Evolutionary conservation across 2,888 invertebrate genomes (phyloP), one percentile per base, ranked within the genome.

Genomic region (Drosophila mercatorum): DNA sequence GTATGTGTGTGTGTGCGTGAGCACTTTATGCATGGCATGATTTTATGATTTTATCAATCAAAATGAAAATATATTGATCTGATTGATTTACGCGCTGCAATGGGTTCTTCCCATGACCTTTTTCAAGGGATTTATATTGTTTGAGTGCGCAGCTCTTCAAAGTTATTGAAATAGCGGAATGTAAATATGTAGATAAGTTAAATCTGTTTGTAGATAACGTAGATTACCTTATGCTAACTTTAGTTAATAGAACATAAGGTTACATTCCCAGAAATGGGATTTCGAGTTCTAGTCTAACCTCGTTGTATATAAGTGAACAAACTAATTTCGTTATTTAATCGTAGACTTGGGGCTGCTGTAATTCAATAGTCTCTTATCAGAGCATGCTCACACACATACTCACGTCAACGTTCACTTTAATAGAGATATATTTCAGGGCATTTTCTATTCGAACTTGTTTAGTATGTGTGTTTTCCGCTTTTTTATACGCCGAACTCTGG

Each of bases 31-130:
- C 72, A 72, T 72, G 69, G 57, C 56, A 53, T 68, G 81, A 77
- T 79, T 82, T 79, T 76, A 70, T 75, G 81, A 78, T 82, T 83
- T 83, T 81, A 81, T 82, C 82, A 82, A 79, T 81, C 84, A 81
- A 76, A 77, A 71, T 64, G 51, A 49, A 62, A 71, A 75, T 68
- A 68, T 80, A 83, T 81, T 74, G 81, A 82, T 81, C 71, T 77
- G 79, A 81, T 81, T 83, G 82, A 83, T 83, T 83, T 83, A 83
- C 75, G 79, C 61, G 53, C 17, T 52, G 75, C 65, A 66, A 59
- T 65, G 52, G 68, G 5, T 36, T 65, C 31, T 47, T 28, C 12
- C 41, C 28, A 38, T 67, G 34, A 12, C 36, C 44, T 44, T 64
- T 68, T 64, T 34, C 17, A 10, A 12, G 6, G 2, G 0, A 7